Evolutionary conservation across 2,797 vertebrate genomes (phyloP), one percentile per base, ranked within the genome.

Genomic region (Remorina albescens): DNA sequence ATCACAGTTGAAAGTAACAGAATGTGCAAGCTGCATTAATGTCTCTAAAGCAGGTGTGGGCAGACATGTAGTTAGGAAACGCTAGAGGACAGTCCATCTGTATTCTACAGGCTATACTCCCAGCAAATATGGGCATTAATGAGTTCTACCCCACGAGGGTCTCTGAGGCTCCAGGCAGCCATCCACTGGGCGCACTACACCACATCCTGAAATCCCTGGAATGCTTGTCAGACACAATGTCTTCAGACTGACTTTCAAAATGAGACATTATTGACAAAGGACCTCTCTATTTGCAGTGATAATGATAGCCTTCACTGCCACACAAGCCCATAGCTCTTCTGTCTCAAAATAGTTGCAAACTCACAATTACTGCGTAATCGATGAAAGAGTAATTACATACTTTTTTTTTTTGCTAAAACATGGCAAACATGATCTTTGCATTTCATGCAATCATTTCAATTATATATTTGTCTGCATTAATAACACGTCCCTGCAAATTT

Each of bases 181-280:
- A 83, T 88, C 84, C 74, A 72, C 88, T 74, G 82, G 58, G 61
- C 83, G 76, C 77, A 82, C 71, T 68, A 77, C 84, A 90, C 91
- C 93, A 93, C 92, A 94, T 94, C 93, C 93, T 94, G 90, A 91
- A 91, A 93, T 89, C 87, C 85, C 73, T 83, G 92, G 92, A 93
- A 94, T 91, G 91, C 81, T 59, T 81, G 76, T 67, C 76, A 88
- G 82, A 83, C 88, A 86, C 78, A 81, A 71, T 76, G 81, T 88
- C 90, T 87, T 86, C 71, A 86, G 79, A 83, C 67, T 32, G 76
- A 79, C 81, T 86, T 64, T 81, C 77, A 83, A 77, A 88, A 82
- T 53, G 66, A 87, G 83, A 79, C 78, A 79, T 83, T 75, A 88
- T 83, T 85, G 87, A 93, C 91, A 92, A 89, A 88, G 86, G 86